These are phyloP conservation scores for Hymenochirus boettgeri DNA, from an alignment of 2,113 vertebrate species.

Conservation along the genomic window DNA sequence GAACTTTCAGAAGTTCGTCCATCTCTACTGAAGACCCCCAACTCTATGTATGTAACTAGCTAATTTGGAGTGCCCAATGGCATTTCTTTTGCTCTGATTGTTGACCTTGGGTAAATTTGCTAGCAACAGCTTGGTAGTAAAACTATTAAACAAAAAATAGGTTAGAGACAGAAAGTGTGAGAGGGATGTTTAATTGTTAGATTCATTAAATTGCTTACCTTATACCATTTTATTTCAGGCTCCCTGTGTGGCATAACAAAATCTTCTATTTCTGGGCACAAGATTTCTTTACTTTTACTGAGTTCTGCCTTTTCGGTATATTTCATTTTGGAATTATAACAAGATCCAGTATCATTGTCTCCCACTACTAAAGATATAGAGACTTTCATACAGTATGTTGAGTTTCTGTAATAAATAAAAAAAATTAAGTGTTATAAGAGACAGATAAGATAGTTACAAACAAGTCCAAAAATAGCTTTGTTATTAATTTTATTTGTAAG, in stretches of 20 bases:
- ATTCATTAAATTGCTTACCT: slow-evolving; percentile 77
- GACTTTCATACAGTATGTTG: slow-evolving; percentile 98
- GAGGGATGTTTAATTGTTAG: too few species aligned
- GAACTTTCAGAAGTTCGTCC: too few species aligned
- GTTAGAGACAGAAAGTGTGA: too few species aligned
- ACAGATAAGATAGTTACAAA: neutral
- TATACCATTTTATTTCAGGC: slow-evolving; percentile 91
- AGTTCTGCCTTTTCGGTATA: slow-evolving; percentile 95
- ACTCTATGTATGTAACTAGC: too few species aligned
- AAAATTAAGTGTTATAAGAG: slow-evolving; percentile 45
- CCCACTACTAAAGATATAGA: slow-evolving; percentile 94
- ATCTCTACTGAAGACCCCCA: too few species aligned
- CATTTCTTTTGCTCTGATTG: too few species aligned
- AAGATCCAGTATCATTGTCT: slow-evolving; percentile 93
- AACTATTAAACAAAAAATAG: too few species aligned
- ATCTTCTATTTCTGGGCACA: slow-evolving; percentile 88
- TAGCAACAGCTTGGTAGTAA: too few species aligned
- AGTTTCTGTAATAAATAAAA: slow-evolving; percentile 79
- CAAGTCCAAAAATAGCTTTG: neutral
- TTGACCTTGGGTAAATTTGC: too few species aligned
- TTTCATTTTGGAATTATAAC: slow-evolving; percentile 98
- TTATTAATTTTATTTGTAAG: too few species aligned
- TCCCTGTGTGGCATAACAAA: slow-evolving; percentile 82
- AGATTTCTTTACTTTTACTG: slow-evolving; percentile 95
- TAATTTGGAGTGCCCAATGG: too few species aligned